Conservation (phyloP, 2,113 vertebrate genomes). For the Sigmodon hispidus region DNA sequence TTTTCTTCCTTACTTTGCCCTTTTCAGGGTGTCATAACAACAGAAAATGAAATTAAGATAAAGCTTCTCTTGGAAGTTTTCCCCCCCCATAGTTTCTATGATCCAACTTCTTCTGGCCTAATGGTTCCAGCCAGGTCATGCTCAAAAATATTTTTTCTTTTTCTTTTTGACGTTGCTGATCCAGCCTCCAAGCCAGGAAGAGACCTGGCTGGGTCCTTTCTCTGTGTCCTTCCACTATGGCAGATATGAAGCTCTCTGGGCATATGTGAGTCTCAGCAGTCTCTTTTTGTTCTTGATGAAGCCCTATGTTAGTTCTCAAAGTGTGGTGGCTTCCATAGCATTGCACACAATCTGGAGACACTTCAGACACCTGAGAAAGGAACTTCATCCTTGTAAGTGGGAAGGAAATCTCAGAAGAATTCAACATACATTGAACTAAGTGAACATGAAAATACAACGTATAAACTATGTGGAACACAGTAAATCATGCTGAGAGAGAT, state of each 20-base stretch:
- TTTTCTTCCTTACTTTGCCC: background rate
- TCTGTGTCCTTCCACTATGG: background rate
- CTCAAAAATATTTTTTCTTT: rapidly evolving
- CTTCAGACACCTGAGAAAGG: background rate
- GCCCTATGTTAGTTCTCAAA: background rate
- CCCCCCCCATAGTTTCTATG: background rate
- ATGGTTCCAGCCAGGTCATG: background rate
- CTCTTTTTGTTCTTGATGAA: background rate
- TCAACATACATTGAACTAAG: background rate
- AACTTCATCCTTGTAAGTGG: background rate
- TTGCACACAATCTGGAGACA: background rate
- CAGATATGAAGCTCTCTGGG: too few relatives aligned
- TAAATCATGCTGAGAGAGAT: background rate
- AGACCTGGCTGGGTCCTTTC: background rate
- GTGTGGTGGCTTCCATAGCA: too few relatives aligned
- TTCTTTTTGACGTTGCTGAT: background rate
- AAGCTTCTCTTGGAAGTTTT: background rate
- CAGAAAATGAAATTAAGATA: background rate
- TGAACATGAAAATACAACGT: background rate
- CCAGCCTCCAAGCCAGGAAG: background rate
- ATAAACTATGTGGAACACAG: background rate
- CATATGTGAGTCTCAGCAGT: too few relatives aligned
- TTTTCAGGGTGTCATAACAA: background rate
- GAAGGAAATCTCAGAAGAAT: background rate
- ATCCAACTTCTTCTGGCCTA: background rate